Percentiles rank a stretch among this genome's conserved stretches.
Evolutionary conservation across 2,113 vertebrate genomes (phyloP).

Genomic region (Gracilinanus agilis): DNA sequence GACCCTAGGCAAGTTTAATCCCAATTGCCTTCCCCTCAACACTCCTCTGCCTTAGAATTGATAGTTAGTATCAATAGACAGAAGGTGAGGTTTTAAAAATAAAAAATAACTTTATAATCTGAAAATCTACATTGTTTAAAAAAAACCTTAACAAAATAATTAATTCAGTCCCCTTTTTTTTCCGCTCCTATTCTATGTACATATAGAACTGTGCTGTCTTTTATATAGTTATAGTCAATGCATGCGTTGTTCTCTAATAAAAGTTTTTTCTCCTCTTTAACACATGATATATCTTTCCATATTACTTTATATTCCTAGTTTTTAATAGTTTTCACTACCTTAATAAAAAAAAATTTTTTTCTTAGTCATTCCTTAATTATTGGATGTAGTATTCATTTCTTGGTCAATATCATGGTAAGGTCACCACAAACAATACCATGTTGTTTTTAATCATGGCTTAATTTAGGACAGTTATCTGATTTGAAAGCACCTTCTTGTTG

Average conservation of each 20-base stretch:
- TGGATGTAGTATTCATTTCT: conserved; percentile 51
- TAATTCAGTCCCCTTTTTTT: background rate
- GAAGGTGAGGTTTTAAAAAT: too few relatives aligned
- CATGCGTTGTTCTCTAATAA: background rate
- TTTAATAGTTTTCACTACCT: background rate
- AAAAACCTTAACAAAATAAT: background rate
- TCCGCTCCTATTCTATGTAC: background rate
- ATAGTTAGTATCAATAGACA: too few relatives aligned
- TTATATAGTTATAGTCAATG: background rate
- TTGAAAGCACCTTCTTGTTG: conserved; percentile 42
- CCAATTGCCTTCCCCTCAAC: too few relatives aligned
- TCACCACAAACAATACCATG: conserved; percentile 52
- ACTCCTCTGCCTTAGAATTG: too few relatives aligned
- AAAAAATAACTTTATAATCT: background rate
- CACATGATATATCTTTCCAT: background rate
- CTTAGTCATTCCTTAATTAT: background rate
- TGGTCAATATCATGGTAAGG: conserved; percentile 54
- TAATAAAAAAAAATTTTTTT: background rate
- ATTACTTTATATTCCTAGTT: background rate
- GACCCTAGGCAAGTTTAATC: too few relatives aligned
- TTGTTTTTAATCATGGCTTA: conserved; percentile 51
- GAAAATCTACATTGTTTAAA: background rate
- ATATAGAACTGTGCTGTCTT: background rate
- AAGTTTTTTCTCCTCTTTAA: background rate
- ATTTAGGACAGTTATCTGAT: conserved; percentile 26